A percentile compares a stretch with the other conserved stretches of the same genome.
Evolutionary conservation across 2,113 vertebrate species (phyloP).

Genomic region (Hepsetus odoe): DNA sequence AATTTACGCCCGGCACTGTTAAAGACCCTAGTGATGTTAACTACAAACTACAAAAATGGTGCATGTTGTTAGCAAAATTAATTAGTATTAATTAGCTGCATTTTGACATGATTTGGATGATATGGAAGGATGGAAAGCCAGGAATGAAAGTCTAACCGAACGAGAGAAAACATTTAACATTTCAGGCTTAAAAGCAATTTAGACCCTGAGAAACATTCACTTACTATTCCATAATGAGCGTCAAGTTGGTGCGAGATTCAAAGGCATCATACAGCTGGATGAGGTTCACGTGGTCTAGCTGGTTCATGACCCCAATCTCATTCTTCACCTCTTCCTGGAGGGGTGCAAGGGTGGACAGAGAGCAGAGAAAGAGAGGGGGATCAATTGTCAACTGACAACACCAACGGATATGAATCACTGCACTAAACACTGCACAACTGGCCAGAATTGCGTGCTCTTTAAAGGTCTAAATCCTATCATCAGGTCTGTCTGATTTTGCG

Average conservation of each 20-base stretch:
- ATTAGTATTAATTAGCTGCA: too few relatives aligned
- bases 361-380: background rate
- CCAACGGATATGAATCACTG: slow-evolving; percentile 12
- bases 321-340: slow-evolving; percentile 88
- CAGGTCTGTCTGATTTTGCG: background rate
- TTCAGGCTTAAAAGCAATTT: background rate
- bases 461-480: slow-evolving; percentile 4
- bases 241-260: slow-evolving; percentile 82
- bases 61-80: too few relatives aligned
- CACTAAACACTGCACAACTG: background rate
- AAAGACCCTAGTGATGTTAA: too few relatives aligned
- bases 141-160: too few relatives aligned
- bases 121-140: too few relatives aligned
- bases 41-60: too few relatives aligned
- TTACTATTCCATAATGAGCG: slow-evolving; percentile 90
- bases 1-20: too few relatives aligned
- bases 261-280: slow-evolving; percentile 93
- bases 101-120: too few relatives aligned
- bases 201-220: slow-evolving; percentile 58
- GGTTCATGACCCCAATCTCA: slow-evolving; percentile 90
- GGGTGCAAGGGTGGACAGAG: slow-evolving; percentile 46
- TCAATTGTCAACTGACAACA: background rate
- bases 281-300: slow-evolving; percentile 85
- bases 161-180: too few relatives aligned
- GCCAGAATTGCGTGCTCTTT: background rate